Conservation (phyloP, 2,113 vertebrate genomes). For the Phylloscopus trochiloides region DNA sequence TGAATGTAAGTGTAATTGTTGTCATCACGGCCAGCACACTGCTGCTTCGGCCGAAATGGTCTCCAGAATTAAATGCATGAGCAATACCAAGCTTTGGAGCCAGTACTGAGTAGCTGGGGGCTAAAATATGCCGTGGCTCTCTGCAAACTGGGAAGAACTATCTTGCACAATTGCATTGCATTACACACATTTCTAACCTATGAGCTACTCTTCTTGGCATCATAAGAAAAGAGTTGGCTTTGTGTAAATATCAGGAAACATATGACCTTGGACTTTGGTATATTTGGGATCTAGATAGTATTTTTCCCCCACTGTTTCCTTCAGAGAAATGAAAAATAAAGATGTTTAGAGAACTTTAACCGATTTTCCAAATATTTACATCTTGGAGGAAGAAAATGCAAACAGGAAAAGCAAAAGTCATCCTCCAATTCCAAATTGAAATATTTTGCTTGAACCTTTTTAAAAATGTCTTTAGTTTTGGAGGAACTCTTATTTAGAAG, state of each 20-base stretch:
- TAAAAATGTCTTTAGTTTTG: not conserved
- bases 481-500: not conserved
- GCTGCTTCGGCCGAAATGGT: not conserved
- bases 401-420: accelerated
- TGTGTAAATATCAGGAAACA: not conserved
- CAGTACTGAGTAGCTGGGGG: not conserved
- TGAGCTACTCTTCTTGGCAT: not conserved
- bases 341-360: not conserved
- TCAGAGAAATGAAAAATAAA: not conserved
- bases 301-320: not conserved
- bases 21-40: not conserved
- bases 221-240: not conserved
- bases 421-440: accelerated
- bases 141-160: not conserved
- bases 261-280: not conserved
- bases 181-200: not conserved
- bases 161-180: not conserved
- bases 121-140: not conserved
- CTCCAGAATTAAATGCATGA: not conserved
- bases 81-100: not conserved
- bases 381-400: not conserved
- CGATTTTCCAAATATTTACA: not conserved
- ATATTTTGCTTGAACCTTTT: accelerated
- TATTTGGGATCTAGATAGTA: not conserved
- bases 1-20: not conserved